Evolutionary conservation across 2,888 invertebrate species (phyloP), one percentile per base, ranked within the genome.

Genomic region (Entomobrya proxima): DNA sequence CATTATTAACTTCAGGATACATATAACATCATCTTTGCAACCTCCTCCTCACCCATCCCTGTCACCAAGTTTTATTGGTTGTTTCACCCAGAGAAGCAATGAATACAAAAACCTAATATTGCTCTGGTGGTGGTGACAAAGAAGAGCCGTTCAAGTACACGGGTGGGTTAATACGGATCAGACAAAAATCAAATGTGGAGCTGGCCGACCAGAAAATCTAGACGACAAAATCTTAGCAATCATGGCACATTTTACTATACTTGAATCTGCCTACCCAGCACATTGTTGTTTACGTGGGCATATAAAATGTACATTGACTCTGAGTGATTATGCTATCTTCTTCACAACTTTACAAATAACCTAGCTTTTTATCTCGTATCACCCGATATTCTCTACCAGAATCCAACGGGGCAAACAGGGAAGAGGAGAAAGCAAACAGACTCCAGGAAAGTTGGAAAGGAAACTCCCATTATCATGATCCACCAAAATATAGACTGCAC

Each of bases 181-280:
- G 64, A 80, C 72, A 55, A 69, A 72, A 80, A 80, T 80, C 80
- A 80, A 80, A 80, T 72, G 72, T 50, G 40, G 40, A 55, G 58
- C 18, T 72, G 67, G 69, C 69, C 69, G 69, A 55, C 21, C 35
- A 72, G 72, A 81, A 81, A 74, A 76, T 44, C 27, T 24, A 55
- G 55, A 18, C 3, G 27, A 55, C 27, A 55, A 58, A 58, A 58
- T 58, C 30, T 27, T n/a, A 24, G 24, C 9, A 11, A 7, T 37
- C 30, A 13, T 76, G 44, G 18, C 11, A 55, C 15, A 58, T 32
- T 58, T 2, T 15, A 27, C 1, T 24, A n/a, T n/a, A n/a, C n/a
- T n/a, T n/a, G n/a, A 18, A 67, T 67, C 30, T 67, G 50, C 52
- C 21, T 67, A 52, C 21, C 40, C n/a, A 69, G 80, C 80, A 69